Evolutionary conservation across 2,113 vertebrate genomes (phyloP), one percentile per base, ranked within the genome.

Genomic region (Tichodroma muraria): DNA sequence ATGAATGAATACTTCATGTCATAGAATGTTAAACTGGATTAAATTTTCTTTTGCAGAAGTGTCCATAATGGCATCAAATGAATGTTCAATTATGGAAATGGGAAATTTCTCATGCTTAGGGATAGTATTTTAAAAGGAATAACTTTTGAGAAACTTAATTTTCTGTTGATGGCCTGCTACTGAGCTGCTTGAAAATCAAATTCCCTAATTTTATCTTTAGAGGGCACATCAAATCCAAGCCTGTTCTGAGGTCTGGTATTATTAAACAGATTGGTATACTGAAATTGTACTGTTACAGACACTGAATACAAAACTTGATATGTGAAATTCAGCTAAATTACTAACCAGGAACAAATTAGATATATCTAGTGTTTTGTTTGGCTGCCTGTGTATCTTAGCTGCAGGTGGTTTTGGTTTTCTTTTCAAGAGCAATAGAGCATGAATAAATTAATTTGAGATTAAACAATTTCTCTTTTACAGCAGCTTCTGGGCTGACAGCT

Each of bases 1-100:
- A 71, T 60, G 20, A 86, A 59, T 56, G 8, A 12, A 80, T 28
- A 63, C 42, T 90, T 97, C 92, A 49, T 66, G 11, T 64, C 35
- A 81, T 5, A 44, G 5, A 80, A 84, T 56, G 38, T 85, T 93
- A 73, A 92, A 95, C 38, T 76, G 64, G 76, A 86, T 94, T 94
- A 37, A 33, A 53, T 66, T 97, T 94, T 95, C 49, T 83, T 69
- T 88, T 96, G 35, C 80, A 86, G 63, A 95, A 45, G 16, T 63
- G 25, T 42, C 15, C 80, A 59, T 24, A 75, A 52, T n/a, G 10
- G 3, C 30, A 60, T 49, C 7, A 66, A 70, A 64, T 52, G 45
- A 45, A 83, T 94, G 94, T 78, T 31, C 10, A 83, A 2, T 59
- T 42, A 69, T 8, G 76, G 18, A 73, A 78, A 83, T 66, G 8